phyloP scores from a whole-genome alignment of 2,888 invertebrate genomes.

The Tetropium fuscum region DNA sequence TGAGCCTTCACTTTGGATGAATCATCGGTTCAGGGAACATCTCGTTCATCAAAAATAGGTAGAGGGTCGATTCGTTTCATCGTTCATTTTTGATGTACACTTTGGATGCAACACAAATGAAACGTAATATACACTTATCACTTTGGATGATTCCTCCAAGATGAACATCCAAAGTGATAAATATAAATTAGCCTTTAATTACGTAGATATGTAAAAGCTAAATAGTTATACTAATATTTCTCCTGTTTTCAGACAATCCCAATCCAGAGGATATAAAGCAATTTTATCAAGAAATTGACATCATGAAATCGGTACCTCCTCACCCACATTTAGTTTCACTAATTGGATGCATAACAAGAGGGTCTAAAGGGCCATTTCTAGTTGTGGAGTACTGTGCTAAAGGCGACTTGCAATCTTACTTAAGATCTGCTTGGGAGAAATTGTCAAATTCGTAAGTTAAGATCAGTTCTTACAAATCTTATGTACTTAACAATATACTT shows the following conservation, averaged over 20 bases:
- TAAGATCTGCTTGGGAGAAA: slow-evolving; percentile 57
- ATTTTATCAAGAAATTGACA: slow-evolving; percentile 85
- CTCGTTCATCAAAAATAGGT: no score
- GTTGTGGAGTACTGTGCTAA: slow-evolving; percentile 86
- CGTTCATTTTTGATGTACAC: no score
- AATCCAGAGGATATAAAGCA: slow-evolving; percentile 78
- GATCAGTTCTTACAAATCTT: no score
- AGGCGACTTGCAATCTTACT: slow-evolving; percentile 78
- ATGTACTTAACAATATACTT: no score
- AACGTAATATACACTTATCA: no score
- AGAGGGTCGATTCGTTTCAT: no score
- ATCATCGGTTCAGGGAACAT: no score
- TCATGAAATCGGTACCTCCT: slow-evolving; percentile 88
- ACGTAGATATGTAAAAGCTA: background rate
- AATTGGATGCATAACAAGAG: slow-evolving; percentile 80
- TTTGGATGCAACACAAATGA: no score
- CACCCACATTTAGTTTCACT: slow-evolving; percentile 89
- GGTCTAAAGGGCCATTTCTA: slow-evolving; percentile 70
- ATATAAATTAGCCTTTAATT: background rate
- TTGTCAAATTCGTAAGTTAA: slow-evolving; percentile 53
- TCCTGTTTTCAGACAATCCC: slow-evolving; percentile 72
- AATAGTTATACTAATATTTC: slow-evolving; percentile 22
- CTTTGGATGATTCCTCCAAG: no score
- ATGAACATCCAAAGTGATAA: no score
- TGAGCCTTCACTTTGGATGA: no score